Evolutionary conservation across 2,888 invertebrate genomes (phyloP).

Genomic region (Abrostola tripartita): DNA sequence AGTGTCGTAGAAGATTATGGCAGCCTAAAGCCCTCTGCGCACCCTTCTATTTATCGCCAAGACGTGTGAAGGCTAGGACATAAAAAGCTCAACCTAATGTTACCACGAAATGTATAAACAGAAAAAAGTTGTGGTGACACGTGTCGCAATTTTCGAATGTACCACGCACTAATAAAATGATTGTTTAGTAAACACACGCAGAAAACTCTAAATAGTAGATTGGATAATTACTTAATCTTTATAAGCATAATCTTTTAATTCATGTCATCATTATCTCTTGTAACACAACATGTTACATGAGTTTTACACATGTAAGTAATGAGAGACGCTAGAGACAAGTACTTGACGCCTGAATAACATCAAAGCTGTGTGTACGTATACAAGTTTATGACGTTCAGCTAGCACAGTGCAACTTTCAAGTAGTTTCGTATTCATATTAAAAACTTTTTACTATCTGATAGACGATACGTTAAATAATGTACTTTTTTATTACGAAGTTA

Average conservation of each 20-base stretch:
- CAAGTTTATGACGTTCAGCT: constrained; percentile 15
- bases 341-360: constrained; percentile 19
- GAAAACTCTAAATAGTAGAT: no score
- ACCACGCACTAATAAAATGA: no score
- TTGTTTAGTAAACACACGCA: no score
- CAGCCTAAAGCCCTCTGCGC: background rate
- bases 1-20: constrained; percentile 3
- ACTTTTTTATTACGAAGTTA: no score
- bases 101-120: background rate
- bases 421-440: background rate
- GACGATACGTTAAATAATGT: background rate
- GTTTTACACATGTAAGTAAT: constrained; percentile 26
- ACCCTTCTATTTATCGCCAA: constrained; percentile 1
- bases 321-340: constrained; percentile 15
- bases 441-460: constrained; percentile 8
- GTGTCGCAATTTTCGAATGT: no score
- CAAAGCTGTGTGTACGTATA: constrained; percentile 19
- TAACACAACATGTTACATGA: constrained; percentile 17
- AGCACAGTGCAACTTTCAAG: constrained; percentile 8
- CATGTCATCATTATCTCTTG: no score
- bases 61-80: constrained; percentile 2
- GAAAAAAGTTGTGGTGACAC: no score
- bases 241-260: no score
- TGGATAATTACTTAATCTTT: no score
- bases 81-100: constrained; percentile 4